Evolutionary conservation across 2,888 invertebrate species (phyloP).

Genomic region (Eilema griseolum): DNA sequence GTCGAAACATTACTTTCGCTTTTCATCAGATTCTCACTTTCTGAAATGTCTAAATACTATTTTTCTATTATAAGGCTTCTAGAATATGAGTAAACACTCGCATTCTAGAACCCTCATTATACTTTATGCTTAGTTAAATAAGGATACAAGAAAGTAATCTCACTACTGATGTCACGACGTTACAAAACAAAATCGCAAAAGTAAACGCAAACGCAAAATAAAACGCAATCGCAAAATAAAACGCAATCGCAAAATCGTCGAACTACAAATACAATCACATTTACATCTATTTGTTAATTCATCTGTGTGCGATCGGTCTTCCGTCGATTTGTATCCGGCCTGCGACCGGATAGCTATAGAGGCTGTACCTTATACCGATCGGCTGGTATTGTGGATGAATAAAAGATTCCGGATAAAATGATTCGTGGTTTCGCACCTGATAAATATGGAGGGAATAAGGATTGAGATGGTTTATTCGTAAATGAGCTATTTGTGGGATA

Average conservation of each 20-base stretch:
- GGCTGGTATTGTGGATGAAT: slow-evolving; percentile 22
- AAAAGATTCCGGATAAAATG: slow-evolving; percentile 21
- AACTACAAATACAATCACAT: slow-evolving; percentile 51
- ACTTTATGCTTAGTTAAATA: no score
- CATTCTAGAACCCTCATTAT: no score
- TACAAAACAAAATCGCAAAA: no score
- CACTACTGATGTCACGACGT: no score
- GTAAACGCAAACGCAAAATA: no score
- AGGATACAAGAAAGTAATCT: no score
- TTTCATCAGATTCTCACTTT: no score
- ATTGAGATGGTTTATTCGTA: slow-evolving; percentile 3
- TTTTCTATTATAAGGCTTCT: no score
- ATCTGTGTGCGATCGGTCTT: slow-evolving; percentile 58
- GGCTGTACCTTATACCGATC: slow-evolving; percentile 16
- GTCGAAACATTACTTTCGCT: no score
- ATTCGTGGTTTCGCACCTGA: slow-evolving; percentile 6
- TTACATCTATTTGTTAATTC: slow-evolving; percentile 67
- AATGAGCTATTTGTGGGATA: not conserved
- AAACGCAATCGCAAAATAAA: not conserved
- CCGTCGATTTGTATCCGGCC: slow-evolving; percentile 33
- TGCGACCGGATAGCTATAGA: slow-evolving; percentile 17
- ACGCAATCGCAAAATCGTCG: slow-evolving; percentile 24
- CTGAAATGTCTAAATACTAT: no score
- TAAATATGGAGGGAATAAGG: slow-evolving; percentile 8
- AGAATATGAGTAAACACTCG: no score